Evolutionary conservation across 2,888 invertebrate genomes (phyloP).

Genomic region (Nowickia ferox): DNA sequence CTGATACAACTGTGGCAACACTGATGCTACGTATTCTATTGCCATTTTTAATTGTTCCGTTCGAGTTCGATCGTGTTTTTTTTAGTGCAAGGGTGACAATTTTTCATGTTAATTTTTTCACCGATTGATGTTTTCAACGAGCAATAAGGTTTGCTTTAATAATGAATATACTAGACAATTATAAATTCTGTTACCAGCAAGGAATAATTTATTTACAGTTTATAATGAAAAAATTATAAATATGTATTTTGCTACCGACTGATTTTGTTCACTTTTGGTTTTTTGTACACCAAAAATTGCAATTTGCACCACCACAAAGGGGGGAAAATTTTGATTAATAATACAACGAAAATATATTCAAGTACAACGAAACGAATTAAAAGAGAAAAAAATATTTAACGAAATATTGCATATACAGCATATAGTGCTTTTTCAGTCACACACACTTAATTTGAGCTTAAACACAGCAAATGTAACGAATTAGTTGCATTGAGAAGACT

Average conservation of each 20-base stretch:
- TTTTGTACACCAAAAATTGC: constrained; percentile 83
- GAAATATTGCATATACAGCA: constrained; percentile 39
- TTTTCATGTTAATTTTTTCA: constrained; percentile 48
- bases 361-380: constrained; percentile 63
- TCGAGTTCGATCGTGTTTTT: constrained; percentile 62
- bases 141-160: constrained; percentile 22
- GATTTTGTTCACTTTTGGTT: constrained; percentile 76
- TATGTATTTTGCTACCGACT: constrained; percentile 64
- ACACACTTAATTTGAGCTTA: constrained; percentile 28
- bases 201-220: constrained; percentile 55
- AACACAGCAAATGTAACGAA: constrained; percentile 34
- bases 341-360: constrained; percentile 68
- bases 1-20: constrained; percentile 46
- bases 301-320: constrained; percentile 80
- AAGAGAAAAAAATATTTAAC: constrained; percentile 63
- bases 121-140: constrained; percentile 28
- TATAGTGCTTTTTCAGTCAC: constrained; percentile 64
- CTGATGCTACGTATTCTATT: constrained; percentile 63
- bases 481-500: constrained; percentile 59
- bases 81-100: constrained; percentile 58
- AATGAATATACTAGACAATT: constrained; percentile 35
- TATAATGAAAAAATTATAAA: constrained; percentile 61
- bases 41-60: constrained; percentile 58
- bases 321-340: constrained; percentile 76
- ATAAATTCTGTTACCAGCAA: constrained; percentile 2